Base-by-base conservation (phyloP, 2,797 vertebrate species). In the Girardinus metallicus region DNA sequence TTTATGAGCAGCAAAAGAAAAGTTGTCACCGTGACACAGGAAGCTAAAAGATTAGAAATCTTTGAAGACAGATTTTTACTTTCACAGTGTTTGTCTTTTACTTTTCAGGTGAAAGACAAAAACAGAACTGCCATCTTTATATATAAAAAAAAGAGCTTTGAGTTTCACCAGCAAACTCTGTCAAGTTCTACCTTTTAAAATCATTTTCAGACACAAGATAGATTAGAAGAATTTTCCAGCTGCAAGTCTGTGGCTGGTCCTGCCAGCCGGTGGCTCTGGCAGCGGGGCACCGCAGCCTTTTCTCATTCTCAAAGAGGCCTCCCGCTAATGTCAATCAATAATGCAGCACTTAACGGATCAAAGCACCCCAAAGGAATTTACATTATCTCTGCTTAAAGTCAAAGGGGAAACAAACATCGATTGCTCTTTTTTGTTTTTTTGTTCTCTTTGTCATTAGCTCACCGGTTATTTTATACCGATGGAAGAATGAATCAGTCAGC, bases 311-410 rank as follows among this genome's bases (percentile, higher is more conserved):
- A 94, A 93, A 83, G 80, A 93, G 83, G 55, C 57, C 80, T 70
- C 85, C 88, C 83, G 90, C 92, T 95, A 95, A 93, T 93, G 87
- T 92, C 88, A 92, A 93, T 96, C 95, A 95, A 95, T 96, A 95
- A 94, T 93, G 88, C 88, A 90, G 82, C 57, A 76, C 92, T 93
- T 94, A 94, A 94, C 94, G 89, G 92, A 95, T 95, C 93, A 94
- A 89, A 94, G 92, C 74, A 66, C 87, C 92, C 89, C 85, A 91
- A 82, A 93, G 92, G 89, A 92, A 94, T 93, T 89, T 86, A 87
- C 86, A 87, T 93, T 89, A 91, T 92, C 86, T 90, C 89, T 60
- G 77, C 87, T 88, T 90, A 91, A 92, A 90, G 85, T 86, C 84
- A 84, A 85, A 89, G 82, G 60, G 74, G 79, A 82, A 78, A 79